Conservation (phyloP, 2,113 vertebrate species). For the Furnarius figulus region DNA sequence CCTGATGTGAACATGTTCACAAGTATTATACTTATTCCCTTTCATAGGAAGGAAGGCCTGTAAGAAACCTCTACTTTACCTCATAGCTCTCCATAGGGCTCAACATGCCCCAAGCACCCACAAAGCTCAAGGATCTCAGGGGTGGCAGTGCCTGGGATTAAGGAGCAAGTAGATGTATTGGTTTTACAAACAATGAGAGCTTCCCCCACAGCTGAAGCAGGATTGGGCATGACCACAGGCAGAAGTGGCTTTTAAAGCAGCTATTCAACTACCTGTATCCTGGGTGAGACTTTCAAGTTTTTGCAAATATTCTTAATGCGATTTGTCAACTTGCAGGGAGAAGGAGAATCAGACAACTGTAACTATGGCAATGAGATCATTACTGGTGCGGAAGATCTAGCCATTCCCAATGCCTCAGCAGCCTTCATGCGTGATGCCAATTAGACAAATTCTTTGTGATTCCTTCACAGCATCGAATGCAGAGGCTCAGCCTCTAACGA, state of each 20-base stretch:
- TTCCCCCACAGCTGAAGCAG: neutral
- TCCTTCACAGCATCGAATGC: neutral
- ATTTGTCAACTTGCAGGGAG: neutral
- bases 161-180: neutral
- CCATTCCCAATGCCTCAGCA: neutral
- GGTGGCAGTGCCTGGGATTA: neutral
- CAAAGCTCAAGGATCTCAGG: neutral
- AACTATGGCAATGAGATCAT: conserved; percentile 32
- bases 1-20: neutral
- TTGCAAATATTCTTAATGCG: neutral
- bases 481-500: neutral
- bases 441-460: conserved; percentile 25
- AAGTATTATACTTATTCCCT: neutral
- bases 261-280: neutral
- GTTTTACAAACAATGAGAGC: neutral
- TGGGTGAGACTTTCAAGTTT: neutral
- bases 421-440: neutral
- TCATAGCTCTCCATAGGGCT: neutral
- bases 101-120: neutral
- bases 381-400: neutral
- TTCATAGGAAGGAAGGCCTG: neutral
- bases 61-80: neutral
- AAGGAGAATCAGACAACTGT: neutral
- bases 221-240: neutral
- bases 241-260: neutral